phyloP scores from a whole-genome alignment of 2,888 invertebrate species.

The Eurytoma californica region DNA sequence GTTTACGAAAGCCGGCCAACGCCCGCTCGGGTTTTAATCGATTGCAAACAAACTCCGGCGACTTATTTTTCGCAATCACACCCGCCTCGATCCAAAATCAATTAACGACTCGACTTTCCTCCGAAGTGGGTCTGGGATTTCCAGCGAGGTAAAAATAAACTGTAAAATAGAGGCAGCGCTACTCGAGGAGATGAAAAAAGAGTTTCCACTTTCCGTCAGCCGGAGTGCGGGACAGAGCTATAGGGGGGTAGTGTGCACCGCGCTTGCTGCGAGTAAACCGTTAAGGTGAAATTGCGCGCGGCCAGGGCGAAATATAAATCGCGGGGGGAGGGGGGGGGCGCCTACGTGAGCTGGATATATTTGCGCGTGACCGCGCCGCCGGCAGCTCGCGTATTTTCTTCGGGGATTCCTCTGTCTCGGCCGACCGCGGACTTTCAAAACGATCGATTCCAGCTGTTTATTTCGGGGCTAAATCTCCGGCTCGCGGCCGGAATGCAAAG shows the following conservation, averaged over 20 bases:
- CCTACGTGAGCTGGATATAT: conserved; percentile 46
- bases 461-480: conserved; percentile 14
- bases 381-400: conserved; percentile 4
- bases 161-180: background rate
- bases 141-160: background rate
- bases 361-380: background rate
- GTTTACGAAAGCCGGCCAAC: background rate
- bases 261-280: conserved; percentile 23
- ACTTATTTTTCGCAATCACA: background rate
- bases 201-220: conserved; percentile 28
- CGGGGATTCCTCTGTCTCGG: background rate
- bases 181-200: conserved; percentile 7
- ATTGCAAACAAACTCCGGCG: background rate
- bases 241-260: background rate
- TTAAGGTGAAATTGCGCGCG: conserved; percentile 36
- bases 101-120: conserved; percentile 6
- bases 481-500: background rate
- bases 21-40: conserved; percentile 8
- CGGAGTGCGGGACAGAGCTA: background rate
- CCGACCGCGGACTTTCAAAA: background rate
- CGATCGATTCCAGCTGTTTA: conserved; percentile 27
- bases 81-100: conserved; percentile 1
- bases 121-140: background rate
- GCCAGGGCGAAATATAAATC: conserved; percentile 51
- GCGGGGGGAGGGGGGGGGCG: conserved; percentile 24